Evolutionary conservation across 1,140 invertebrate species (phyloP).

Genomic region (Cepaea nemoralis): DNA sequence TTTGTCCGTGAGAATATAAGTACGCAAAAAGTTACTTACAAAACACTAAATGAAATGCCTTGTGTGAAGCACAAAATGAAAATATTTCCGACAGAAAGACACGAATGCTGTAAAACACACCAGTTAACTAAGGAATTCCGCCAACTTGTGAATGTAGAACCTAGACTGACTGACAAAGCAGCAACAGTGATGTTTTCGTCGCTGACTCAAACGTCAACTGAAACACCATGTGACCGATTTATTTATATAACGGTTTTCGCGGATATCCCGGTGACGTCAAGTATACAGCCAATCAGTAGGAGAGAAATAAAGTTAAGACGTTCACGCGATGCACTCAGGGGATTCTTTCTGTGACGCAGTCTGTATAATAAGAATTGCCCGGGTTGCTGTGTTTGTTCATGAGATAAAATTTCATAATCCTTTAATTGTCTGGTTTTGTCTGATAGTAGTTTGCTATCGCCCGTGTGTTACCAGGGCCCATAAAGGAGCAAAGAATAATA

Average conservation of each 20-base stretch:
- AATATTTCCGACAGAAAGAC: not conserved
- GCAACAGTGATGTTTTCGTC: not conserved
- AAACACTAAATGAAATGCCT: no score
- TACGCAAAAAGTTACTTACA: not conserved
- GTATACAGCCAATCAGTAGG: no score
- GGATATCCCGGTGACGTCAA: not conserved
- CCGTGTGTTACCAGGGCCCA: no score
- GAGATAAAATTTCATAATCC: no score
- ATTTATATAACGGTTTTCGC: not conserved
- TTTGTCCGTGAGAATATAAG: not conserved
- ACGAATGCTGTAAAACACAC: not conserved
- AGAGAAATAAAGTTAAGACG: no score
- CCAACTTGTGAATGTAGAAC: not conserved
- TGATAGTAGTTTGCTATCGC: no score
- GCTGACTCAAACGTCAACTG: conserved; percentile 8
- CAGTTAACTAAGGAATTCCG: not conserved
- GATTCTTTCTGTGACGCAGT: no score
- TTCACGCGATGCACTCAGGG: no score
- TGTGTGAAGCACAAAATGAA: not conserved
- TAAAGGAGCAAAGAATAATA: no score
- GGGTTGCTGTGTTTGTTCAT: no score
- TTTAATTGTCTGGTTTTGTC: no score
- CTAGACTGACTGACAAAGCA: not conserved
- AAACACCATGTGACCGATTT: not conserved
- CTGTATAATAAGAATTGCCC: no score